Percentiles rank a stretch among this genome's conserved stretches.
Conservation (phyloP, 2,888 invertebrate species). For the Ochropleura plecta region DNA sequence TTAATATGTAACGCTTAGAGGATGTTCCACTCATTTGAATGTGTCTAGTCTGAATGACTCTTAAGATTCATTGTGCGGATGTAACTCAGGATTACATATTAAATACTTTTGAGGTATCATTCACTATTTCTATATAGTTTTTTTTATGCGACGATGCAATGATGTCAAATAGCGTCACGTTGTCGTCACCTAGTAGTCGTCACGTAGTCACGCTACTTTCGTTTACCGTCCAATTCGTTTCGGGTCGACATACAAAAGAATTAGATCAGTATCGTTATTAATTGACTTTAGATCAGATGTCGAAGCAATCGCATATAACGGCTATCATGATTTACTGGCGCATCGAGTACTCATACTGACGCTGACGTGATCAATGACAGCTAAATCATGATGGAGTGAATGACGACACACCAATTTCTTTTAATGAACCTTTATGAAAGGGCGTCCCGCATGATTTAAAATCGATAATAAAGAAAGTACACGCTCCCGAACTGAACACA, state of each 20-base stretch:
- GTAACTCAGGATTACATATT: slow-evolving; percentile 40
- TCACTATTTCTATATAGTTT: slow-evolving; percentile 11
- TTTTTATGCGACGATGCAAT: slow-evolving; percentile 10
- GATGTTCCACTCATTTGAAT: slow-evolving; percentile 55
- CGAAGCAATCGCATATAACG: slow-evolving; percentile 65
- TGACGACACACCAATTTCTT: slow-evolving; percentile 78
- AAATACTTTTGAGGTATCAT: slow-evolving; percentile 6
- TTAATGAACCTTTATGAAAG: slow-evolving; percentile 81
- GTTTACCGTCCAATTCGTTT: slow-evolving; percentile 78
- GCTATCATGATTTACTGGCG: slow-evolving; percentile 62
- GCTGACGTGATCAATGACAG: slow-evolving; percentile 77
- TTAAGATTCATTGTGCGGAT: slow-evolving; percentile 34
- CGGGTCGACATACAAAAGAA: slow-evolving; percentile 71
- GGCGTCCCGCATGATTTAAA: slow-evolving; percentile 79
- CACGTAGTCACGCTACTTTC: slow-evolving; percentile 76
- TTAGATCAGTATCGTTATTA: slow-evolving; percentile 77
- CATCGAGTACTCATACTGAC: slow-evolving; percentile 60
- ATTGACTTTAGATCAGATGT: slow-evolving; percentile 79
- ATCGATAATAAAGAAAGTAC: slow-evolving; percentile 80
- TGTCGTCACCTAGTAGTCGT: slow-evolving; percentile 59
- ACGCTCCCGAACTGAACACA: slow-evolving; percentile 70
- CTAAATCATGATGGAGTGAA: slow-evolving; percentile 80
- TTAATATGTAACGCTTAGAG: slow-evolving; percentile 60
- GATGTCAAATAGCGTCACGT: slow-evolving; percentile 59
- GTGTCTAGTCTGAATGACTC: slow-evolving; percentile 37